These are phyloP conservation scores for Podabrus alpinus DNA, from an alignment of 2,888 invertebrate species.

Conservation along the genomic window DNA sequence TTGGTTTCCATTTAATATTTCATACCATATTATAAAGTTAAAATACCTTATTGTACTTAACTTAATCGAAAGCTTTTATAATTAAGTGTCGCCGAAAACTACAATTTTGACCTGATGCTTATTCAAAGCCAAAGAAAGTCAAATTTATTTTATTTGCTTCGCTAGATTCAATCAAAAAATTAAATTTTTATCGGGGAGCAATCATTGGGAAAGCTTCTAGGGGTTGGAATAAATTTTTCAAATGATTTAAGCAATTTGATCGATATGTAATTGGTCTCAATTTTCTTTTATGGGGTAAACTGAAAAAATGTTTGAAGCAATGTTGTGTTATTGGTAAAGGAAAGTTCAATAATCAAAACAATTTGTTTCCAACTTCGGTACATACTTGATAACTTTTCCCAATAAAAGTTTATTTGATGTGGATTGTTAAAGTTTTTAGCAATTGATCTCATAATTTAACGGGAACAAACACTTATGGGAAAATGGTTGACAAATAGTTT, in stretches of 20 bases:
- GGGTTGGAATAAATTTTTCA: not conserved
- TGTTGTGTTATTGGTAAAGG: not conserved
- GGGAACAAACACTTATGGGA: constrained; percentile 10
- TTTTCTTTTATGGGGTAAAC: not conserved
- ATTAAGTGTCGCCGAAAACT: no score
- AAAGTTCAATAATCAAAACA: not conserved
- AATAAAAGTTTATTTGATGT: not conserved
- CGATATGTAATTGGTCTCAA: not conserved
- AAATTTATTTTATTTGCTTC: not conserved
- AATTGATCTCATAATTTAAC: constrained; percentile 16
- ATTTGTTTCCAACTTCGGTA: not conserved
- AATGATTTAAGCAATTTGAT: not conserved
- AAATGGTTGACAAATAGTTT: constrained; percentile 21
- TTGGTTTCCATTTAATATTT: not conserved
- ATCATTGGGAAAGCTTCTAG: not conserved
- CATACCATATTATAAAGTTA: not conserved
- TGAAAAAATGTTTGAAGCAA: not conserved
- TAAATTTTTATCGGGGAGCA: not conserved
- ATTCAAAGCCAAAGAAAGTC: not conserved
- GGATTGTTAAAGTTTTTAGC: constrained; percentile 3
- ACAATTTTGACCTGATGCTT: not conserved
- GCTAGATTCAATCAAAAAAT: not conserved
- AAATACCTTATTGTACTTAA: not conserved
- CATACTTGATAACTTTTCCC: not conserved
- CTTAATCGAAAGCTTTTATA: not conserved